phyloP scores from a whole-genome alignment of 1,140 invertebrate species.

The Listronotus oregonensis region DNA sequence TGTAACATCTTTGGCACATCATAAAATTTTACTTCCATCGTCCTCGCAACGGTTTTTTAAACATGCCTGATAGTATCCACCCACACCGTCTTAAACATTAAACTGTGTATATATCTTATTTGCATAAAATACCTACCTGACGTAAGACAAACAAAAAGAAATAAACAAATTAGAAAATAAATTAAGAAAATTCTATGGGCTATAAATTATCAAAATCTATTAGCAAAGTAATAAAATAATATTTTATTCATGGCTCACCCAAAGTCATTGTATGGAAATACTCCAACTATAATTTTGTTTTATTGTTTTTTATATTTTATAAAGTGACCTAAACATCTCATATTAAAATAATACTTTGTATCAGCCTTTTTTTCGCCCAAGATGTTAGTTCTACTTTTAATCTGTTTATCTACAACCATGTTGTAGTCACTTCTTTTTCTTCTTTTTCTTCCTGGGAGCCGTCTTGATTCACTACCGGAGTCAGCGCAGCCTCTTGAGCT shows the following conservation, averaged over 20 bases:
- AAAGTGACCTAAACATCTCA: conserved; percentile 7
- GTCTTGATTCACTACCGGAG: too few relatives aligned
- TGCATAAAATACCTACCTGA: conserved; percentile 8
- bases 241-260: conserved; percentile 12
- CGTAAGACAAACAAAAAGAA: conserved; percentile 11
- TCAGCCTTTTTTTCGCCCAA: not conserved
- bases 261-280: conserved; percentile 26
- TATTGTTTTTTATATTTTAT: conserved; percentile 11
- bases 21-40: too few relatives aligned
- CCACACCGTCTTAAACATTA: not conserved
- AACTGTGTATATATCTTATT: conserved; percentile 1
- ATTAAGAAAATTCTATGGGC: conserved; percentile 28
- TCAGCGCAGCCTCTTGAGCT: too few relatives aligned
- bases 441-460: too few relatives aligned
- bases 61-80: conserved; percentile 5
- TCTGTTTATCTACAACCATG: too few relatives aligned
- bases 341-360: conserved; percentile 3
- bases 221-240: conserved; percentile 23
- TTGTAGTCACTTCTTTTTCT: too few relatives aligned
- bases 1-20: too few relatives aligned
- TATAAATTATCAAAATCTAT: conserved; percentile 29
- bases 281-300: conserved; percentile 12
- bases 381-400: too few relatives aligned
- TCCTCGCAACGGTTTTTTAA: conserved; percentile 4
- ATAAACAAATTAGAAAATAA: conserved; percentile 28